Conservation (phyloP, 2,113 vertebrate genomes). For the Thunnus thynnus region DNA sequence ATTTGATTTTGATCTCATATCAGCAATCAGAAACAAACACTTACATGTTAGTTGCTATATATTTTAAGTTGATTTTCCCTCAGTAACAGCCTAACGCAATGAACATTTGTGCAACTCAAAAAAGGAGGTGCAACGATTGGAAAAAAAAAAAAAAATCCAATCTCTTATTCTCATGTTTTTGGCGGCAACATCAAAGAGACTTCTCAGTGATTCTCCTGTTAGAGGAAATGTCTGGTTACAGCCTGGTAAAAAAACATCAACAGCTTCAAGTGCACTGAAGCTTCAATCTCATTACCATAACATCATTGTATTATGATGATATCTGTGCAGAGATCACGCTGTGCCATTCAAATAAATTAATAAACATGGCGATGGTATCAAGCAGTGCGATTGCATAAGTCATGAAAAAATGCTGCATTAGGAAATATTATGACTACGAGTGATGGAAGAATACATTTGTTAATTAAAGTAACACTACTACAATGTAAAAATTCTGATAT, state of each 20-base stretch:
- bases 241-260: slow-evolving; percentile 1
- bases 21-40: background rate
- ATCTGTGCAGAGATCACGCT: slow-evolving; percentile 9
- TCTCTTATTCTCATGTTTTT: background rate
- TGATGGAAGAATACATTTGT: background rate
- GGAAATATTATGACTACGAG: background rate
- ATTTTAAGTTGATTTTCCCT: slow-evolving; percentile 1
- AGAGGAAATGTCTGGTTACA: slow-evolving; percentile 16
- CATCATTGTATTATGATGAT: slow-evolving; percentile 1
- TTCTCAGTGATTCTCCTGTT: background rate
- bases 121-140: background rate
- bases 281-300: slow-evolving; percentile 28
- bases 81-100: background rate
- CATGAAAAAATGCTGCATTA: background rate
- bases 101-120: slow-evolving; percentile 13
- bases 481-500: background rate
- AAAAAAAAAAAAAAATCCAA: background rate
- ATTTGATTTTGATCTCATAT: slow-evolving; percentile 6
- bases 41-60: background rate
- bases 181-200: slow-evolving; percentile 19
- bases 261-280: slow-evolving; percentile 11
- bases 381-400: background rate
- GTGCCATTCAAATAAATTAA: slow-evolving; percentile 12
- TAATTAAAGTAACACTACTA: background rate
- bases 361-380: background rate